These are phyloP conservation scores for Phenganax stokvisi DNA, from an alignment of 92 coral and sea anemone species.

Conservation along the genomic window DNA sequence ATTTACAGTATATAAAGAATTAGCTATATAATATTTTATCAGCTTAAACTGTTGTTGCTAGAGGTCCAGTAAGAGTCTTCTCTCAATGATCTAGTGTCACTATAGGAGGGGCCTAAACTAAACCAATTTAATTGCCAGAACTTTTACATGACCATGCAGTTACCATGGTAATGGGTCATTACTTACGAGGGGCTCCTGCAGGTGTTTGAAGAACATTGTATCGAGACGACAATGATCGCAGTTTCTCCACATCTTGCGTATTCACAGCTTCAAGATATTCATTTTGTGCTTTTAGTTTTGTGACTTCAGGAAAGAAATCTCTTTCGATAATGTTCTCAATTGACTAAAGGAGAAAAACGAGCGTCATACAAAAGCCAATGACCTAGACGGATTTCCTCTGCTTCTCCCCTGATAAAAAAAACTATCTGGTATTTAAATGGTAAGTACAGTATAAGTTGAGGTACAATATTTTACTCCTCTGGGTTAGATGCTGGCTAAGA, in stretches of 20 bases:
- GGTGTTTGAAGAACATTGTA: slow-evolving; percentile 74
- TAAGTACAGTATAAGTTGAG: no score
- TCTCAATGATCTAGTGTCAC: no score
- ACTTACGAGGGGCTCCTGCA: slow-evolving; percentile 51
- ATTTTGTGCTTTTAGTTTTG: slow-evolving; percentile 84
- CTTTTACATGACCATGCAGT: no score
- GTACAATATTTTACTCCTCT: not conserved
- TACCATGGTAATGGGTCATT: not conserved
- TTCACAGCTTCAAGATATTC: slow-evolving; percentile 88
- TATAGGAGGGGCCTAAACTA: not conserved
- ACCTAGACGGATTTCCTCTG: no score
- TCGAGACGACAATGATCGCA: slow-evolving; percentile 73
- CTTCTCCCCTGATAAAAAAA: not conserved
- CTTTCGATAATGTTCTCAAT: slow-evolving; percentile 87
- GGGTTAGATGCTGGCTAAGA: not conserved
- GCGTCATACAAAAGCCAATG: not conserved
- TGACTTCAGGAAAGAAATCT: slow-evolving; percentile 91
- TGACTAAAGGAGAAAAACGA: slow-evolving; percentile 51
- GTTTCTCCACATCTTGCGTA: slow-evolving; percentile 65
- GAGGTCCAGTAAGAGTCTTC: no score
- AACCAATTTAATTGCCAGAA: not conserved
- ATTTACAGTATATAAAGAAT: not conserved
- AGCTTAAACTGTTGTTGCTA: not conserved
- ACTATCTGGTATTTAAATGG: not conserved
- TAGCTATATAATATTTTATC: not conserved